phyloP scores from a whole-genome alignment of 2,113 vertebrate genomes.

The Hippoglossus stenolepis region DNA sequence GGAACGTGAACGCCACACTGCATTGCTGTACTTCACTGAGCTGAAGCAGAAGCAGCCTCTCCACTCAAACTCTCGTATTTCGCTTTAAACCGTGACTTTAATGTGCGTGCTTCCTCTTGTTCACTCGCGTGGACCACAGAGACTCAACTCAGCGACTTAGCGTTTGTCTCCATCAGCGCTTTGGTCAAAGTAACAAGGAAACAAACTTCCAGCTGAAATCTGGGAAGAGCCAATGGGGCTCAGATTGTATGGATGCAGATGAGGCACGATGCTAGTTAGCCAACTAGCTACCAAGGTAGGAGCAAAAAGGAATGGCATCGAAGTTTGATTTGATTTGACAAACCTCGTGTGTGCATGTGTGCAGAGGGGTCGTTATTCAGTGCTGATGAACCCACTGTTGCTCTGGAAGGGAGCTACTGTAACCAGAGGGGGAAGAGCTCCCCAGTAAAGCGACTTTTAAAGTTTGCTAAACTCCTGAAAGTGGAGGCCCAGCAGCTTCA shows the following conservation, averaged over 20 bases:
- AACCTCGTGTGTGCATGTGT: not conserved
- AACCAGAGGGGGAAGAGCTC: not conserved
- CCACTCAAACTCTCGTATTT: slow-evolving; percentile 10
- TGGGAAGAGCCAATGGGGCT: slow-evolving; percentile 54
- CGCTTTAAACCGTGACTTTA: not conserved
- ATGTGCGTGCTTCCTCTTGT: not conserved
- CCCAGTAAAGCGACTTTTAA: slow-evolving; percentile 10
- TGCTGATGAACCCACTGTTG: rapidly evolving
- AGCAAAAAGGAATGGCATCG: not conserved
- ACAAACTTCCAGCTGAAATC: slow-evolving; percentile 49
- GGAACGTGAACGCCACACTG: slow-evolving; percentile 28
- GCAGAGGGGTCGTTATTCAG: not conserved
- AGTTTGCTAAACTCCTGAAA: slow-evolving; percentile 30
- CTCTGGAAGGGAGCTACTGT: not conserved
- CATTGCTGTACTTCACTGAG: slow-evolving; percentile 29
- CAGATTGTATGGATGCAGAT: slow-evolving; percentile 63
- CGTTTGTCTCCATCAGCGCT: not conserved
- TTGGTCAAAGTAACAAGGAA: not conserved
- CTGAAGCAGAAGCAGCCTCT: not conserved
- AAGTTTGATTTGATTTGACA: not conserved
- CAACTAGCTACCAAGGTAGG: slow-evolving; percentile 68
- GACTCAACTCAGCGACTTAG: rapidly evolving
- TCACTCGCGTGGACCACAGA: not conserved
- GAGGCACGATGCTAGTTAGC: slow-evolving; percentile 70
- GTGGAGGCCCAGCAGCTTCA: slow-evolving; percentile 50